Evolutionary conservation across 2,888 invertebrate species (phyloP), one percentile per base, ranked within the genome.

Genomic region (Aspidiotus destructor): DNA sequence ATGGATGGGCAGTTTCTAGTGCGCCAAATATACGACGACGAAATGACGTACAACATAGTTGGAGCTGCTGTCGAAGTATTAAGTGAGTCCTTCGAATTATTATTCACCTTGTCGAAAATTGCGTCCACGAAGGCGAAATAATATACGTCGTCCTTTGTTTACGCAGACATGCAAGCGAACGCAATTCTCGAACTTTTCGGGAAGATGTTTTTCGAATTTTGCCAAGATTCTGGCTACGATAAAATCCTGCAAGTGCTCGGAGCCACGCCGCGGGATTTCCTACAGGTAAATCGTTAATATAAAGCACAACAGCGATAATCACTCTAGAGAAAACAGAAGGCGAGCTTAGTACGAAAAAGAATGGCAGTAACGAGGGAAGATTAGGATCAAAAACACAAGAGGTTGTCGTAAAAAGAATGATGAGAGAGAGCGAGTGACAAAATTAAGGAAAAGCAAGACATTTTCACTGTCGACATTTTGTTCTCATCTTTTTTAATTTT

Each of bases 1-100:
- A 94, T 96, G 92, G 95, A 96, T 75, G 95, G 95, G 2, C 92
- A 94, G 74, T 96, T 96, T 78, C 80, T 96, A 73, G 94, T 95
- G 13, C 83, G 95, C 11, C 92, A 94, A 80, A 92, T 95, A 74
- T 96, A 96, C 78, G 94, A 95, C 75, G 96, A 96, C 77, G 92
- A 92, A 78, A 86, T 94, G 71, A 95, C 96, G 0, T 96, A 95
- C 79, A 92, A 93, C 77, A 81, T 96, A 74, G 92, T 96, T 73
- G 86, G 85, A 44, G 94, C 95, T 16, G 95, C 96, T 28, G 92
- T 92, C 62, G 90, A 92, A 79, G 86, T 94, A 69, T 81, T 96
- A 72, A 85, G 95, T 95, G 83, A 84, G 87, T 62, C 54, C 48
- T 7, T 16, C 11, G 1, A 41, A 48, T 48, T 48, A 48, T 11